A percentile compares a stretch with the other conserved stretches of the same genome.
These are phyloP conservation scores for Myioborus melanocephalus DNA, from an alignment of 2,797 vertebrate species.

Conservation along the genomic window DNA sequence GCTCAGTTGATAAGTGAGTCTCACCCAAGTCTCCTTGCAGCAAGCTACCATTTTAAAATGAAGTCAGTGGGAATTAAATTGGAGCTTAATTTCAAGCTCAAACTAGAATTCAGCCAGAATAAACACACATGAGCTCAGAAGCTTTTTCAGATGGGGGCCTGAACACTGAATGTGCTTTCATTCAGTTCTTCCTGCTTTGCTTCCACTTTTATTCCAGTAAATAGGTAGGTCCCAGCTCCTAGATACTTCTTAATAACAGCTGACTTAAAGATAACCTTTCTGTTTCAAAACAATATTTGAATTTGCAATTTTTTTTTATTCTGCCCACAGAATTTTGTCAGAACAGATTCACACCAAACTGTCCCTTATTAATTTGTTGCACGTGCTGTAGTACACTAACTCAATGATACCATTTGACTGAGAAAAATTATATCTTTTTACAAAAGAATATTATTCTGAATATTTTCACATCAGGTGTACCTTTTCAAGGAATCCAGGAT, in stretches of 20 bases:
- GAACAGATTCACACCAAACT: neutral
- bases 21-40: neutral
- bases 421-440: neutral
- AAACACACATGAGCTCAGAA: neutral
- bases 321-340: neutral
- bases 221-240: neutral
- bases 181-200: neutral
- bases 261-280: neutral
- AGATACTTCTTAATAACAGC: neutral
- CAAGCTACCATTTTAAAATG: neutral
- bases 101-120: neutral
- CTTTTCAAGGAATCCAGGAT: neutral
- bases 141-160: neutral
- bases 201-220: neutral
- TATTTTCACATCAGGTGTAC: neutral
- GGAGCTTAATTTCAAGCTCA: neutral
- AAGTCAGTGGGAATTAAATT: neutral
- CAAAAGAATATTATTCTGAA: neutral
- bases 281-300: neutral
- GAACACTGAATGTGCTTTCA: neutral
- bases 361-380: neutral
- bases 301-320: neutral
- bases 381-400: fast-evolving
- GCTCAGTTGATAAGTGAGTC: neutral
- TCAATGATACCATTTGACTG: fast-evolving